Evolutionary conservation across 2,888 invertebrate species (phyloP), one percentile per base, ranked within the genome.

Genomic region (Panopea generosa): DNA sequence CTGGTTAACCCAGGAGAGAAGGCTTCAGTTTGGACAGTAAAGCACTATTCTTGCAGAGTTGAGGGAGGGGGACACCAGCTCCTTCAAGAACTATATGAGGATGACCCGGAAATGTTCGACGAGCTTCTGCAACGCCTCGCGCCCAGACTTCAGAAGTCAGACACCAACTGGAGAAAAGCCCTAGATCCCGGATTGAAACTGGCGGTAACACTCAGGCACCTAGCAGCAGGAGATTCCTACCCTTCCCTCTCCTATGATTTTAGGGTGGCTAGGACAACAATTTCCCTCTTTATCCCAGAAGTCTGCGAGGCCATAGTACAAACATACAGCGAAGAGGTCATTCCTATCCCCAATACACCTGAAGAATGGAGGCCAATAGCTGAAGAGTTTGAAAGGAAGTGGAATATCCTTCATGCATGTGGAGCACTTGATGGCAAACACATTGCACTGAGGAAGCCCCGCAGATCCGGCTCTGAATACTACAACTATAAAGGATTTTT

Each of bases 391-490:
- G 18, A 50, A 16, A 40, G 22, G 1, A 68, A 59, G 53, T 84
- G 78, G 83, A 77, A 84, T 61, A 57, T 82, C 29, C 74, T 73
- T 24, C 72, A 81, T 73, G 72, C 66, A 18, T 69, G 71, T 61
- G 82, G 82, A 22, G 84, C 84, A 20, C 29, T 84, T 22, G 80
- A 84, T 76, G 83, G 85, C 49, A 84, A 85, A 52, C 83, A 84
- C 52, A 49, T 83, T 20, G 72, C 79, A 65, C 65, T 74, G 16
- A 66, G 68, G 63, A 29, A 38, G 18, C 80, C 76, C 1, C 18
- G 26, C 2, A 59, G 73, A 16, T 29, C 53, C 26, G 79, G 80
- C 3, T 52, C 63, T 40, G 18, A 47, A n/a, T 85, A 79, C 72
- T 61, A 74, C 66, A 83, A 82, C 69, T 84, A 80, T 73, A 80